phyloP scores from a whole-genome alignment of 2,797 vertebrate genomes.

The Sebastes taczanowskii region DNA sequence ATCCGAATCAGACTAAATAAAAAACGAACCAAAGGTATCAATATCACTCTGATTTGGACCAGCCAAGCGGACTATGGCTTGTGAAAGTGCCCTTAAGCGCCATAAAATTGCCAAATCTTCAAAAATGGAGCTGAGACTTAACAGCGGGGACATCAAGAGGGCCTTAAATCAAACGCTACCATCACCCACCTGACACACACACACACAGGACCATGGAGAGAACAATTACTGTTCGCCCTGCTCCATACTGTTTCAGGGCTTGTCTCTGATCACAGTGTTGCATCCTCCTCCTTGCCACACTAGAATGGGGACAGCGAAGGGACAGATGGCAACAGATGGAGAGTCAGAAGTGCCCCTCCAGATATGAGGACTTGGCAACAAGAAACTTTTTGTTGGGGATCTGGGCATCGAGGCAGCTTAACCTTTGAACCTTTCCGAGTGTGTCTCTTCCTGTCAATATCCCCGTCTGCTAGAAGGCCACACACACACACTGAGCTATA shows the following conservation, averaged over 20 bases:
- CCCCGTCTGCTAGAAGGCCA: conserved; percentile 8
- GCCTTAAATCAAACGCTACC: conserved; percentile 22
- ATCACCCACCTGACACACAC: conserved; percentile 34
- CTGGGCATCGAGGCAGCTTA: conserved; percentile 71
- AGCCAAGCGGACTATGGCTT: neutral
- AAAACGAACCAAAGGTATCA: neutral
- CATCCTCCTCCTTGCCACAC: conserved; percentile 45
- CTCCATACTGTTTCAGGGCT: conserved; percentile 62
- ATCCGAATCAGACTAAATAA: neutral
- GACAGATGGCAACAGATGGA: conserved; percentile 87
- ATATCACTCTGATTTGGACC: neutral
- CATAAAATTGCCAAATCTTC: neutral
- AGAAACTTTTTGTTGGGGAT: conserved; percentile 73
- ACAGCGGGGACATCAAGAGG: conserved; percentile 11
- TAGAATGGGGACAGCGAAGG: conserved; percentile 73
- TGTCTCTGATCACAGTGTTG: conserved; percentile 55
- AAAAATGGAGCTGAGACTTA: neutral
- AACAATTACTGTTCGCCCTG: conserved; percentile 63
- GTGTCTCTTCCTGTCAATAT: conserved; percentile 28
- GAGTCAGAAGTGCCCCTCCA: conserved; percentile 80
- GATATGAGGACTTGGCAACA: conserved; percentile 79
- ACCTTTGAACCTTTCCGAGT: conserved; percentile 70
- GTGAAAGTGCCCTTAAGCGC: neutral
- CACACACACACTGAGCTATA: neutral
- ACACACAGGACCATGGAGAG: conserved; percentile 52